A percentile compares a stretch with the other conserved stretches of the same genome.
Conservation (phyloP, 2,797 vertebrate species). For the Loris lydekkerianus region DNA sequence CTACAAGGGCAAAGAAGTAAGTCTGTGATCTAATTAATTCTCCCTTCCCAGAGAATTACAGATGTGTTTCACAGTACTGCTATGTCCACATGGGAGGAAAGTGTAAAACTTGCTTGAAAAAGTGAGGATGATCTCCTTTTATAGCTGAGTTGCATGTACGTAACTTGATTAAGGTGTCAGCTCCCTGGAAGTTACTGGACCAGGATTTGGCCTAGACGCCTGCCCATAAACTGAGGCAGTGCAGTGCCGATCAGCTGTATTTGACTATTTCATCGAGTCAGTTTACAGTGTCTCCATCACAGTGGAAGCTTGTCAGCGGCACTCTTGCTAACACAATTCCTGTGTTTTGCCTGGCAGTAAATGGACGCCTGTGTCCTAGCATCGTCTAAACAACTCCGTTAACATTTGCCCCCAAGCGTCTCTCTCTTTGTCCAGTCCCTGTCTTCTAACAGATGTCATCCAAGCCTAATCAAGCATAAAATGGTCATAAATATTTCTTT, state of each 20-base stretch:
- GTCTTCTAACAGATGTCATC: conserved; percentile 97
- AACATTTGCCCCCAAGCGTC: conserved; percentile 94
- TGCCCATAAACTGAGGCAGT: conserved; percentile 82
- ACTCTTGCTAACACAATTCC: conserved; percentile 89
- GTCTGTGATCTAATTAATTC: conserved; percentile 71
- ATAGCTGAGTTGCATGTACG: conserved; percentile 77
- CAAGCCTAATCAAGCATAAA: conserved; percentile 99
- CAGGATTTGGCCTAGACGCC: conserved; percentile 71
- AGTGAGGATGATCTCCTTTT: conserved; percentile 68
- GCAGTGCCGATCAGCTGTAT: conserved; percentile 82
- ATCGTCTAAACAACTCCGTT: conserved; percentile 93
- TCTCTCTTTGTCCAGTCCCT: conserved; percentile 95
- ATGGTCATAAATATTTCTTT: conserved; percentile 99
- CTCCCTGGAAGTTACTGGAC: conserved; percentile 80
- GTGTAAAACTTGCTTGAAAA: conserved; percentile 80
- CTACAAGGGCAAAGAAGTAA: conserved; percentile 63
- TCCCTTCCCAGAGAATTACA: conserved; percentile 57
- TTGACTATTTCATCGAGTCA: conserved; percentile 78
- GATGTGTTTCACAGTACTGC: conserved; percentile 30
- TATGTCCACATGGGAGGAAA: conserved; percentile 58
- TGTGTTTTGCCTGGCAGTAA: conserved; percentile 91
- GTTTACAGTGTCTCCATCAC: conserved; percentile 86
- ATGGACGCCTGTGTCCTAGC: conserved; percentile 90
- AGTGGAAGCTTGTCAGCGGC: conserved; percentile 88
- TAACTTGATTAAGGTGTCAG: conserved; percentile 84